Evolutionary conservation across 2,113 vertebrate genomes (phyloP).

Genomic region (Oxyruncus cristatus): DNA sequence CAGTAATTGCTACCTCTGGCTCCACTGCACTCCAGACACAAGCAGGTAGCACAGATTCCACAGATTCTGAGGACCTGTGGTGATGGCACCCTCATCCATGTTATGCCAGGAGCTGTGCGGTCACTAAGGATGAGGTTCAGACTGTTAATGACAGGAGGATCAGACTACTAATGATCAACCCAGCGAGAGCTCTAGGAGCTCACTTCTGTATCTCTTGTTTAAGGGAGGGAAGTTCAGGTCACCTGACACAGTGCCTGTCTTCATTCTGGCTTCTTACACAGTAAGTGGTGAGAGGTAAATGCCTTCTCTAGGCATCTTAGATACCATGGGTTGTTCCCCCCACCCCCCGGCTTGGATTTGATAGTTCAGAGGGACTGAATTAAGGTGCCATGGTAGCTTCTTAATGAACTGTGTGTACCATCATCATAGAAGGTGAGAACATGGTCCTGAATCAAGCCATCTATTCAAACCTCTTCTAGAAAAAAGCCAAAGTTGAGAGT

Average conservation of each 20-base stretch:
- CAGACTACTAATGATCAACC: background rate
- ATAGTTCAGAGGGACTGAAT: background rate
- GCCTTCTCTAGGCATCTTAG: background rate
- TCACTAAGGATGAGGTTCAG: background rate
- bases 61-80: fast-evolving
- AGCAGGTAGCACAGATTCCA: background rate
- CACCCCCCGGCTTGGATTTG: background rate
- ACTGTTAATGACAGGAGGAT: background rate
- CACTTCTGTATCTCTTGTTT: background rate
- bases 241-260: background rate
- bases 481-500: background rate
- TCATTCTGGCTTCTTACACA: background rate
- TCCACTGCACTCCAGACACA: fast-evolving
- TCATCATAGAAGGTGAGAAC: background rate
- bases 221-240: background rate
- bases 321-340: background rate
- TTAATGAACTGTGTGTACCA: background rate
- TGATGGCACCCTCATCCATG: background rate
- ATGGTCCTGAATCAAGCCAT: background rate
- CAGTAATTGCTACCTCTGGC: background rate
- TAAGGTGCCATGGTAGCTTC: background rate
- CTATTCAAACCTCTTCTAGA: background rate
- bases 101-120: background rate
- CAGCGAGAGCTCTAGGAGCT: background rate
- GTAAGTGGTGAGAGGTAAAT: background rate